phyloP scores from a whole-genome alignment of 92 coral and sea anemone genomes.

The Montipora capitata region DNA sequence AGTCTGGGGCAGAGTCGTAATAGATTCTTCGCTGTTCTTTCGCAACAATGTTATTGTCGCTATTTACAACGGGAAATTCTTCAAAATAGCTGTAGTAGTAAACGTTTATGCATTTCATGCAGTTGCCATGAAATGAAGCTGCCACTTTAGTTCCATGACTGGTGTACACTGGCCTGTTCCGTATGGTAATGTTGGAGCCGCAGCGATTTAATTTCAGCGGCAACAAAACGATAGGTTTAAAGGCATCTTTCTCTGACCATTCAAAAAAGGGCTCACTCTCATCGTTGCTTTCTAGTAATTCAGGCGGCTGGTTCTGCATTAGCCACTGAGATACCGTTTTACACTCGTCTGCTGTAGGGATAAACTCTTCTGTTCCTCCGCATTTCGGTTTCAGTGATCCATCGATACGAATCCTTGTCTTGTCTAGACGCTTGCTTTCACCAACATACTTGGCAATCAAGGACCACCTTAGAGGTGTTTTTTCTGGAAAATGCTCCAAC shows the following conservation, averaged over 20 bases:
- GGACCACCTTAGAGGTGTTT: conserved; percentile 8
- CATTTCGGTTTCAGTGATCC: conserved; percentile 12
- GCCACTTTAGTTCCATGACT: conserved; percentile 24
- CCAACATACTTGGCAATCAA: conserved; percentile 17
- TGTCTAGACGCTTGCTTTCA: background rate
- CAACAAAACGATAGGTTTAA: conserved; percentile 16
- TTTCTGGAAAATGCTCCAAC: conserved; percentile 7
- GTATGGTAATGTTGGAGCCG: conserved; percentile 14
- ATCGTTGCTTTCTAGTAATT: conserved; percentile 17
- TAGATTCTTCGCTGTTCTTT: conserved; percentile 8
- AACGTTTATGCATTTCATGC: background rate
- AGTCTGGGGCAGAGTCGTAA: conserved; percentile 5
- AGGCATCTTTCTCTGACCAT: conserved; percentile 11
- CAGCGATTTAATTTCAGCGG: conserved; percentile 1
- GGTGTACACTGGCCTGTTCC: conserved; percentile 16
- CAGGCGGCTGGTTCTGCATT: conserved; percentile 5
- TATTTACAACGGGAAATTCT: background rate
- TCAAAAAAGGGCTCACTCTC: conserved; percentile 26
- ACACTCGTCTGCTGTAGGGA: conserved; percentile 10
- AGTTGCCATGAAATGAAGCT: conserved; percentile 21
- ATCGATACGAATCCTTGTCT: background rate
- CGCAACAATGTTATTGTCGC: background rate
- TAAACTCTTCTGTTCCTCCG: conserved; percentile 10
- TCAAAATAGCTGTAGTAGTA: conserved; percentile 31
- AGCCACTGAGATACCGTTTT: conserved; percentile 15